phyloP scores from a whole-genome alignment of 2,888 invertebrate species.

The Lepeophtheirus nordmannii region DNA sequence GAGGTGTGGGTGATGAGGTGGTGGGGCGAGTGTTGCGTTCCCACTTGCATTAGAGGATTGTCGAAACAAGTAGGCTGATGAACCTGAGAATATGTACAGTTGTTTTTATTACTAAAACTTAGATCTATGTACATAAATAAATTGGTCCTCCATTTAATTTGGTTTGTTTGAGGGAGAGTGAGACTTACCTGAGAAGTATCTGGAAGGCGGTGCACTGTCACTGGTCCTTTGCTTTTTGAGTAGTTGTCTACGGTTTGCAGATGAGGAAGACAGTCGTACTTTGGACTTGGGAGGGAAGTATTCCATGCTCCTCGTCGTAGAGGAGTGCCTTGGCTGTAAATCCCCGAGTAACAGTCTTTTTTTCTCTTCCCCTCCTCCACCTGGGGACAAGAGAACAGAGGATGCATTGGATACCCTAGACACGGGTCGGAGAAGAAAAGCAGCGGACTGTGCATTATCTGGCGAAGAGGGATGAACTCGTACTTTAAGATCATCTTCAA shows the following conservation, averaged over 20 bases:
- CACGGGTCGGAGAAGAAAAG: constrained; percentile 13
- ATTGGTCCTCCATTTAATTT: too few relatives aligned
- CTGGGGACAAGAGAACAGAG: not conserved
- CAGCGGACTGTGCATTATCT: not conserved
- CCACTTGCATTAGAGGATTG: not conserved
- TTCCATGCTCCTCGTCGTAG: constrained; percentile 3
- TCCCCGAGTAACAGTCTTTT: not conserved
- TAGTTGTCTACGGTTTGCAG: constrained; percentile 7
- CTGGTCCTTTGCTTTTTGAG: constrained; percentile 20
- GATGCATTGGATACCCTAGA: not conserved
- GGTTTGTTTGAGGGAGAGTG: too few relatives aligned
- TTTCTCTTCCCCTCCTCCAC: not conserved
- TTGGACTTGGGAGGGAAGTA: constrained; percentile 1
- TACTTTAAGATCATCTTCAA: not conserved
- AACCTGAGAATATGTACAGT: not conserved
- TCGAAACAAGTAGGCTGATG: not conserved
- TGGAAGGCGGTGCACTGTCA: constrained; percentile 11
- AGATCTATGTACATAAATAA: too few relatives aligned
- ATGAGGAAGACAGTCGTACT: constrained; percentile 2
- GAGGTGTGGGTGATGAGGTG: not conserved
- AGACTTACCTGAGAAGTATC: not conserved
- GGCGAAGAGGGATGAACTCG: constrained; percentile 1
- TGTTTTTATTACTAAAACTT: too few relatives aligned
- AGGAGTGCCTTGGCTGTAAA: not conserved
- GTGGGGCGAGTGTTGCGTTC: not conserved